These are phyloP conservation scores for Acanthosepion pharaonis DNA, from an alignment of 2,888 invertebrate genomes.

Conservation along the genomic window DNA sequence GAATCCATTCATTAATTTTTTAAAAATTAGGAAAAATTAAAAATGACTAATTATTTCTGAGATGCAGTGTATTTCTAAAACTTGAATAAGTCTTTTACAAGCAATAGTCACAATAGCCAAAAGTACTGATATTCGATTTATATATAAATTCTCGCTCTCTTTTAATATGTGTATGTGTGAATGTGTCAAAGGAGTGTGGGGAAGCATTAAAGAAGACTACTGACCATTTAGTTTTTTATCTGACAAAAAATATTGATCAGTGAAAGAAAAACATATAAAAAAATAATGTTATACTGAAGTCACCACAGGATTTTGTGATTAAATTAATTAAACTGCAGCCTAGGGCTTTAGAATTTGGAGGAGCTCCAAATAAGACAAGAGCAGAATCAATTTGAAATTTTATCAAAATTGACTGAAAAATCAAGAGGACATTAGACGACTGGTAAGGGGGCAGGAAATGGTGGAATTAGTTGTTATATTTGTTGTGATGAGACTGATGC, in stretches of 20 bases:
- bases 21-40: too few species aligned
- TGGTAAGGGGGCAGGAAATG: not conserved
- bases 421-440: not conserved
- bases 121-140: too few species aligned
- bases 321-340: not conserved
- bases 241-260: not conserved
- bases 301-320: not conserved
- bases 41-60: too few species aligned
- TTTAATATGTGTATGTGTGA: too few species aligned
- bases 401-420: not conserved
- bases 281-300: not conserved
- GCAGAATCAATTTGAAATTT: not conserved
- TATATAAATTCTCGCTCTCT: too few species aligned
- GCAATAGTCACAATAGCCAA: too few species aligned
- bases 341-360: not conserved
- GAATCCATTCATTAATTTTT: too few species aligned
- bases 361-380: not conserved
- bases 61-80: too few species aligned
- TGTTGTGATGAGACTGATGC: not conserved
- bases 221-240: not conserved
- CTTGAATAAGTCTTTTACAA: too few species aligned
- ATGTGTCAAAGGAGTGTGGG: not conserved
- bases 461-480: not conserved
- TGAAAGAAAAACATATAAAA: not conserved
- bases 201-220: not conserved